phyloP scores from a whole-genome alignment of 2,113 vertebrate genomes.

The Archilochus colubris region DNA sequence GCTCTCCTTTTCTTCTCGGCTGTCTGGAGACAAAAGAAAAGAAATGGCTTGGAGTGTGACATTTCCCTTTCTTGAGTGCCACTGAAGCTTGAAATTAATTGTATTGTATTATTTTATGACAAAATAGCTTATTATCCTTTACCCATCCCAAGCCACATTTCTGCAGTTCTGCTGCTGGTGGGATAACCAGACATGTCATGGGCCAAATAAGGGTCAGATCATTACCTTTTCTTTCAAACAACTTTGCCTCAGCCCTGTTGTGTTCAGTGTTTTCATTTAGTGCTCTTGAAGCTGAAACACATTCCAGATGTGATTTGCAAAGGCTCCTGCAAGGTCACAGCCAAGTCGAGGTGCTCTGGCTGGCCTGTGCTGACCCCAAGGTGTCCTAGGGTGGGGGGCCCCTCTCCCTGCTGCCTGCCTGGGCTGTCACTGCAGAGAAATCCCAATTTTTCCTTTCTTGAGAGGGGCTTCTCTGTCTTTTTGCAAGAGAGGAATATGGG shows the following conservation, averaged over 20 bases:
- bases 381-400: conserved; percentile 38
- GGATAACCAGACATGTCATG: conserved; percentile 41
- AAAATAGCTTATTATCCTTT: conserved; percentile 12
- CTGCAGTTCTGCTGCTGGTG: neutral
- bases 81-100: neutral
- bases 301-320: conserved; percentile 75
- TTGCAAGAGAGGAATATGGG: neutral
- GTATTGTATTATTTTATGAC: neutral
- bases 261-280: conserved; percentile 68
- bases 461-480: neutral
- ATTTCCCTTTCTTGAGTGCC: conserved; percentile 13
- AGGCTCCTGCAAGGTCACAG: conserved; percentile 65
- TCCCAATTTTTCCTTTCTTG: neutral
- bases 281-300: conserved; percentile 72
- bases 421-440: conserved; percentile 18
- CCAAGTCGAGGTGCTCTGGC: conserved; percentile 63
- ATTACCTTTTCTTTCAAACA: conserved; percentile 49
- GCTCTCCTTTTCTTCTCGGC: neutral
- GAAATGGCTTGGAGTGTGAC: neutral
- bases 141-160: conserved; percentile 25
- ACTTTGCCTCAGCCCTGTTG: conserved; percentile 13
- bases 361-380: conserved; percentile 60
- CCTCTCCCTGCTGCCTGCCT: neutral
- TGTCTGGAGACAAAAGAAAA: neutral
- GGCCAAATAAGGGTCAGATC: conserved; percentile 45